Base-by-base conservation (phyloP, 2,888 invertebrate species). In the Aporophyla lueneburgensis region DNA sequence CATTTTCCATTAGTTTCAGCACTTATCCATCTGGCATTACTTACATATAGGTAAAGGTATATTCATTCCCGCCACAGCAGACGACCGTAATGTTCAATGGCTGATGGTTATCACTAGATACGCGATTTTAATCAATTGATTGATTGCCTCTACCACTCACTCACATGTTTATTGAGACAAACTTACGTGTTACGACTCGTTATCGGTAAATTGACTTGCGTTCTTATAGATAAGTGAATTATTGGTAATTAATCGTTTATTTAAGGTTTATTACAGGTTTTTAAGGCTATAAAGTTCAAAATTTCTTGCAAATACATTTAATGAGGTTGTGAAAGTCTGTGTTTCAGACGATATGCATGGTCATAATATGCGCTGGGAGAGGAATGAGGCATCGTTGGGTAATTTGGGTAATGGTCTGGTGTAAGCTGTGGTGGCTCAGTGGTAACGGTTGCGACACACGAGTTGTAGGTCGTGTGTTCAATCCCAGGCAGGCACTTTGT, bases 71-170 rank as follows among this genome's bases (percentile, higher is more conserved):
- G n/a, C 21, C 24, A 53, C 40, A 40, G 61, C 68, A 58, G 83
- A 71, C 68, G 67, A 54, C 24, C 61, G 68, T 62, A 65, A 71
- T 68, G 68, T 74, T 77, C 65, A 77, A 82, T 83, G 65, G 71
- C 66, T 62, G 69, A 68, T 83, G 78, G 66, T 67, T 63, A 75
- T 66, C 71, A 76, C 65, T 71, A 66, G 63, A 76, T 79, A 76
- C 69, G 76, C 73, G 72, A 76, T 76, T 84, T 81, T 81, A 84
- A 88, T 83, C 78, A 87, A 74, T 70, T 86, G 86, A 84, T 76
- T 85, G 80, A 80, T 73, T 77, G 65, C 78, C 62, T 40, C 71
- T 68, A 86, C 86, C 74, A 71, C 51, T 86, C 77, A 82, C 77
- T n/a, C 76, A 73, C 56, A 69, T 86, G 68, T 62, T 56, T 68